These are phyloP conservation scores for Ophonus ardosiacus DNA, from an alignment of 2,888 invertebrate genomes.

Conservation along the genomic window DNA sequence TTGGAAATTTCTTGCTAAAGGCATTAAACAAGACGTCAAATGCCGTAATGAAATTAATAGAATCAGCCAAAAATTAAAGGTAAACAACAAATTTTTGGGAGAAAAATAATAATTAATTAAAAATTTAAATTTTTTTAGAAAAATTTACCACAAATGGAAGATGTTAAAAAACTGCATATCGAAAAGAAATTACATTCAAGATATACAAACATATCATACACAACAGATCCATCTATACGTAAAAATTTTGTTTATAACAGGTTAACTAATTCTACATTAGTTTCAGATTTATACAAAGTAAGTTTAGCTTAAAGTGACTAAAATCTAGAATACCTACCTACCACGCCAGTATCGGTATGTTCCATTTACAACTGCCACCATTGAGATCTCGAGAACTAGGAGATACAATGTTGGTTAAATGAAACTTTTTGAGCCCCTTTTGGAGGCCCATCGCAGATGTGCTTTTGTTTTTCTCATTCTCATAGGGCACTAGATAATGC, in stretches of 20 bases:
- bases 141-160: neutral
- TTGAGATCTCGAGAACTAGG: too few relatives aligned
- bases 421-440: too few relatives aligned
- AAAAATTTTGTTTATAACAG: neutral
- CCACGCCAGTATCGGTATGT: too few relatives aligned
- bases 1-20: conserved; percentile 67
- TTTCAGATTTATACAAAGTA: conserved; percentile 27
- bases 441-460: too few relatives aligned
- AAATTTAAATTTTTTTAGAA: neutral
- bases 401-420: too few relatives aligned
- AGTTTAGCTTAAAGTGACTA: neutral
- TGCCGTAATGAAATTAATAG: conserved; percentile 64
- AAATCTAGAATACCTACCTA: too few relatives aligned
- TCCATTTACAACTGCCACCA: too few relatives aligned
- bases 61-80: conserved; percentile 63
- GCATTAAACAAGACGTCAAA: conserved; percentile 65
- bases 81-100: neutral
- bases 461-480: too few relatives aligned
- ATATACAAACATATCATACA: neutral
- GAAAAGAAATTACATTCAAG: neutral
- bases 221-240: neutral
- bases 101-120: too few relatives aligned
- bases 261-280: neutral
- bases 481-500: too few relatives aligned
- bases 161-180: neutral